phyloP scores from a whole-genome alignment of 2,113 vertebrate genomes.

The Phodopus roborovskii region DNA sequence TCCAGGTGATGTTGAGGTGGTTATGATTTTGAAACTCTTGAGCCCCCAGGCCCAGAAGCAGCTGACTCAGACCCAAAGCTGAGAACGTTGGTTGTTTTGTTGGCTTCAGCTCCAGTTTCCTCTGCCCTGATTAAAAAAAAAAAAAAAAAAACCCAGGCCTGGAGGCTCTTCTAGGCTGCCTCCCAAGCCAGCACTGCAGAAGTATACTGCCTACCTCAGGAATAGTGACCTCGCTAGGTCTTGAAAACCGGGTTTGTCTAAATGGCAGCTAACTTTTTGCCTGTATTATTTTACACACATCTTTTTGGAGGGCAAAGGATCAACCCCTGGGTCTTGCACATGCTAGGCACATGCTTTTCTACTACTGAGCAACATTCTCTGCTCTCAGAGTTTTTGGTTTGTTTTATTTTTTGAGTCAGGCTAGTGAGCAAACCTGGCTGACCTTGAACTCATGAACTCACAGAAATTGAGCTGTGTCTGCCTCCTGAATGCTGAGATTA shows the following conservation, averaged over 20 bases:
- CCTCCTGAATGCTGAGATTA: not conserved
- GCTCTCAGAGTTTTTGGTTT: not conserved
- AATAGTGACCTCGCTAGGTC: not conserved
- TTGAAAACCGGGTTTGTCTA: slow-evolving; percentile 28
- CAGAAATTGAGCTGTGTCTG: not conserved
- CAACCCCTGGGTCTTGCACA: not conserved
- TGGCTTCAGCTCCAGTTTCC: slow-evolving; percentile 74
- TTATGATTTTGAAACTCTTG: slow-evolving; percentile 30
- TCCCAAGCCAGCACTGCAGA: slow-evolving; percentile 58
- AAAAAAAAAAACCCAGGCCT: slow-evolving; percentile 21
- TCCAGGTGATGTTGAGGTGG: not conserved
- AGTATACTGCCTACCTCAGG: slow-evolving; percentile 46
- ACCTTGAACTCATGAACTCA: not conserved
- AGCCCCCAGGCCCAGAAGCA: slow-evolving; percentile 63
- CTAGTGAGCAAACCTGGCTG: not conserved
- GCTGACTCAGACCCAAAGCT: slow-evolving; percentile 65
- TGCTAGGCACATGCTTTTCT: not conserved
- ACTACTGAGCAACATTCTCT: not conserved
- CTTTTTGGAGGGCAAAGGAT: not conserved
- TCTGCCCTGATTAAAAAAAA: slow-evolving; percentile 71
- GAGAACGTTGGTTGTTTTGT: slow-evolving; percentile 61
- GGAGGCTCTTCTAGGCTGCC: slow-evolving; percentile 69
- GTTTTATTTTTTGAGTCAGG: not conserved
- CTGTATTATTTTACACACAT: not conserved
- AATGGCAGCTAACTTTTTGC: not conserved